These are phyloP conservation scores for Girardinus metallicus DNA, from an alignment of 2,797 vertebrate genomes.

Conservation along the genomic window DNA sequence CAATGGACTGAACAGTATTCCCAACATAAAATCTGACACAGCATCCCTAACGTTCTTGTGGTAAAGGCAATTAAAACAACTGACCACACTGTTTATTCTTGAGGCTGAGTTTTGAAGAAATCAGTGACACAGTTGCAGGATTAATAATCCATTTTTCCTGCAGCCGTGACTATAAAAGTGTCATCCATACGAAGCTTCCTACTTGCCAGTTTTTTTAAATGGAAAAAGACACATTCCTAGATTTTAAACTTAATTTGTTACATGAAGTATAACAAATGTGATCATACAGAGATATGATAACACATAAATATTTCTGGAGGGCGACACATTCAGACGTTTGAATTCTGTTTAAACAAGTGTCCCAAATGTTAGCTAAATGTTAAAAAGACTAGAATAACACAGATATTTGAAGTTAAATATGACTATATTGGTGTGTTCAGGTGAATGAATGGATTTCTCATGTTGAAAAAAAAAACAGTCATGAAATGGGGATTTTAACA, in stretches of 20 bases:
- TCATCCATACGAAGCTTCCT: not conserved
- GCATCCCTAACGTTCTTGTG: not conserved
- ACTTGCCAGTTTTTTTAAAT: not conserved
- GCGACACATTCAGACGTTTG: not conserved
- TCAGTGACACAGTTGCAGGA: not conserved
- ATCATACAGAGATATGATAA: not conserved
- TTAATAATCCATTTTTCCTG: not conserved
- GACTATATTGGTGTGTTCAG: not conserved
- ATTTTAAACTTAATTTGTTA: too few relatives aligned
- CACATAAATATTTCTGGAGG: not conserved
- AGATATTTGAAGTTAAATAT: not conserved
- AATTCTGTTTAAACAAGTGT: not conserved
- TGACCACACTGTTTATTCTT: not conserved
- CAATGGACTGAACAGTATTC: conserved; percentile 5
- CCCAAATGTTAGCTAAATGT: not conserved
- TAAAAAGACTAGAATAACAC: not conserved
- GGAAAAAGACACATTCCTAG: not conserved
- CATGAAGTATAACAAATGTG: not conserved
- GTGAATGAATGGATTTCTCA: not conserved
- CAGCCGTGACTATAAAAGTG: not conserved
- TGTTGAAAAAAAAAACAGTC: not conserved
- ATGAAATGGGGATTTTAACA: not conserved
- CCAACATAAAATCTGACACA: not conserved
- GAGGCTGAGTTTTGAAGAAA: conserved; percentile 1
- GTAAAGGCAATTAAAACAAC: not conserved